A percentile compares a stretch with the other conserved stretches of the same genome.
phyloP scores from a whole-genome alignment of 2,888 invertebrate genomes.

The Pelosia muscerda region DNA sequence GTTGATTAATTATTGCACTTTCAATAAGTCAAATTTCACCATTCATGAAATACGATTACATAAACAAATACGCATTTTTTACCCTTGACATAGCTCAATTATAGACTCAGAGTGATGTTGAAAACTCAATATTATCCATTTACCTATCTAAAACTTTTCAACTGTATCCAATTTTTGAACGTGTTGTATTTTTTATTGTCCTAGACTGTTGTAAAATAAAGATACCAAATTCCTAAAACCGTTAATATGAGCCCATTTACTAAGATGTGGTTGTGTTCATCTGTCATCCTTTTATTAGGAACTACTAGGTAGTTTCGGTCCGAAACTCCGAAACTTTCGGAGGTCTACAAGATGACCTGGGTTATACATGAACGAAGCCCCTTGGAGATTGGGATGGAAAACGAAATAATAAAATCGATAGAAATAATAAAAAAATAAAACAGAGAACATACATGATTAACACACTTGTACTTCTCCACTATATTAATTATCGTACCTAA shows the following conservation, averaged over 20 bases:
- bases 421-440: too few relatives aligned
- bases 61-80: neutral
- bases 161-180: neutral
- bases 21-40: slow-evolving; percentile 1
- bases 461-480: too few relatives aligned
- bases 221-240: slow-evolving; percentile 28
- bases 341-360: neutral
- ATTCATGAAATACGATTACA: slow-evolving; percentile 4
- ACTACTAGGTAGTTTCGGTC: neutral
- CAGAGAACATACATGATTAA: too few relatives aligned
- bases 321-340: too few relatives aligned
- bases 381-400: neutral
- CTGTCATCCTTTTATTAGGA: neutral
- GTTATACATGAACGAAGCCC: neutral
- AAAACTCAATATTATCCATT: neutral
- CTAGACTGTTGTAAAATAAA: slow-evolving; percentile 3
- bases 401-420: neutral
- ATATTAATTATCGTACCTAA: too few relatives aligned
- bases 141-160: neutral
- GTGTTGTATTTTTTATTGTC: neutral
- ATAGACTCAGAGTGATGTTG: too few relatives aligned
- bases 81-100: neutral
- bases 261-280: neutral
- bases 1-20: slow-evolving; percentile 3
- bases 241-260: neutral